Percentiles rank a stretch among this genome's conserved stretches.
phyloP scores from a whole-genome alignment of 2,797 vertebrate genomes.

The Mionectes olivaceus region DNA sequence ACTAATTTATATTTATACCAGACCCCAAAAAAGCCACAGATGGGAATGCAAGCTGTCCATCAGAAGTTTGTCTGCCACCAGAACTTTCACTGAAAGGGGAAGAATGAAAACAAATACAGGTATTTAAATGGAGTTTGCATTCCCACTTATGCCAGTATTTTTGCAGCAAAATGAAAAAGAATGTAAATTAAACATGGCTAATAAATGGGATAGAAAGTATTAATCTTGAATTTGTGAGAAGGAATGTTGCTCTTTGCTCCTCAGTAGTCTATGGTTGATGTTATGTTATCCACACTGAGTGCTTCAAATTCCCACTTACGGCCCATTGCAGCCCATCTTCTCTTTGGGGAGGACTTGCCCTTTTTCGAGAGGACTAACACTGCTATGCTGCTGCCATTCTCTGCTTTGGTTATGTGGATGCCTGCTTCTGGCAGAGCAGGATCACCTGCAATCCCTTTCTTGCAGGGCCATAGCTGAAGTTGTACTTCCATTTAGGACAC shows the following conservation, averaged over 20 bases:
- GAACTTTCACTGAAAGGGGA: constrained; percentile 32
- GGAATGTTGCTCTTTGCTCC: background rate
- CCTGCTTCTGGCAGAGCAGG: background rate
- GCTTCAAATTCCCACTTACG: background rate
- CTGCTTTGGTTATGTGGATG: background rate
- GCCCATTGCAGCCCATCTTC: background rate
- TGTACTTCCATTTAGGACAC: background rate
- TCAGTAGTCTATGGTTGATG: background rate
- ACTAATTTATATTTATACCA: background rate
- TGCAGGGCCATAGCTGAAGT: rapidly evolving
- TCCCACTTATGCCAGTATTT: background rate
- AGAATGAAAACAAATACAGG: constrained; percentile 15
- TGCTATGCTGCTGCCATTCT: background rate
- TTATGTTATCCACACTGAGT: background rate
- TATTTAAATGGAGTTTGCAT: constrained; percentile 27
- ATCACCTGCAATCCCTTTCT: background rate
- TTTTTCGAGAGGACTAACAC: rapidly evolving
- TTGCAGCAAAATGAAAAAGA: constrained; percentile 18
- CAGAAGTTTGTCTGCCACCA: constrained; percentile 16
- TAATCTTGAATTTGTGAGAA: constrained; percentile 35
- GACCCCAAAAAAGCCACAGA: background rate
- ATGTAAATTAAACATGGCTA: constrained; percentile 32
- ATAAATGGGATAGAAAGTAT: constrained; percentile 2
- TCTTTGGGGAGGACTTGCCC: background rate
- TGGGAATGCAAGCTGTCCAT: background rate